These are phyloP conservation scores for Cotesia congregata DNA, from an alignment of 2,888 invertebrate genomes.

Conservation along the genomic window DNA sequence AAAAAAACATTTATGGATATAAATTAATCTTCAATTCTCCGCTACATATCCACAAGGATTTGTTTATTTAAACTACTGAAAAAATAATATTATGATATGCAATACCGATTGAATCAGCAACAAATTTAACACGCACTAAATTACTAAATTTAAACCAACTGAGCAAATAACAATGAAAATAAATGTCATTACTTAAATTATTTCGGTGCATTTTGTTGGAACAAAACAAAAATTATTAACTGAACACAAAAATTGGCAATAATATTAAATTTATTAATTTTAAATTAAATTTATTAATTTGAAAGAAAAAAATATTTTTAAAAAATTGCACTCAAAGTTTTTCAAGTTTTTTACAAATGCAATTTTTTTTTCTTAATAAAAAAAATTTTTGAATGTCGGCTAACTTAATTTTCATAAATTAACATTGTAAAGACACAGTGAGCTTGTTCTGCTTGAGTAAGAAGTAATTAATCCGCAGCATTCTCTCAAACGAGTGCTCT, in stretches of 20 bases:
- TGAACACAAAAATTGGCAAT: too few species aligned
- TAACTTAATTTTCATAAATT: too few species aligned
- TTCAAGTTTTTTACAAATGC: too few species aligned
- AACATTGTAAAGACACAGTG: not conserved
- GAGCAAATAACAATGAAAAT: not conserved
- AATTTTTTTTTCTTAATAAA: too few species aligned
- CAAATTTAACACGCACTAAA: not conserved
- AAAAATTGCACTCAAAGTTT: too few species aligned
- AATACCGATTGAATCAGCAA: not conserved
- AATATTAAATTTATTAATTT: too few species aligned
- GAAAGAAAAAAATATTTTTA: too few species aligned
- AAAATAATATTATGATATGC: not conserved
- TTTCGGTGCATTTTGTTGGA: not conserved
- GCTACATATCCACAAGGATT: not conserved
- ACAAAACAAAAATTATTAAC: not conserved
- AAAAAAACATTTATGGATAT: too few species aligned
- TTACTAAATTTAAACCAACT: not conserved
- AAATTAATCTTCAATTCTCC: too few species aligned
- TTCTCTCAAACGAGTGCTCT: constrained; percentile 39
- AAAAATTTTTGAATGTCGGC: too few species aligned
- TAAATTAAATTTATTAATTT: too few species aligned
- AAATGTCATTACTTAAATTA: not conserved
- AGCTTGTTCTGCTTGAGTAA: not conserved
- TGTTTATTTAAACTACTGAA: constrained; percentile 2
- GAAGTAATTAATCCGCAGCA: constrained; percentile 12